phyloP scores from a whole-genome alignment of 2,797 vertebrate genomes.

The Phyllotis vaccarum region DNA sequence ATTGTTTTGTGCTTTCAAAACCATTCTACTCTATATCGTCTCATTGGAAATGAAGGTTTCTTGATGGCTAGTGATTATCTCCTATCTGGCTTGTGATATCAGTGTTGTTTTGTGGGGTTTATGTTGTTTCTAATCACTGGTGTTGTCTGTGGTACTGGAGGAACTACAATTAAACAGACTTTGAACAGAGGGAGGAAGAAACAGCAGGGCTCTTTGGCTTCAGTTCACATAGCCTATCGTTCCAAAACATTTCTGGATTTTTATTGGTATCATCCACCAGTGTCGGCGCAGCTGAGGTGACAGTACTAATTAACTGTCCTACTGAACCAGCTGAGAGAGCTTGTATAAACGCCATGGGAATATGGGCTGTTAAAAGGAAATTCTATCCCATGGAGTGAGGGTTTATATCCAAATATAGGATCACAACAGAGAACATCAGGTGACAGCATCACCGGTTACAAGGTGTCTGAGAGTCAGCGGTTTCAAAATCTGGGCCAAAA shows the following conservation, averaged over 20 bases:
- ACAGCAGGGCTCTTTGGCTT: conserved; percentile 67
- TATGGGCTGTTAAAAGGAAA: conserved; percentile 67
- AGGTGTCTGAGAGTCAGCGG: conserved; percentile 20
- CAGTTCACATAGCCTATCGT: conserved; percentile 64
- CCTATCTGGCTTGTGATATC: conserved; percentile 63
- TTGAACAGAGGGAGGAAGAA: conserved; percentile 70
- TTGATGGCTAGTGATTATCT: conserved; percentile 71
- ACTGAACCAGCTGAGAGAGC: conserved; percentile 75
- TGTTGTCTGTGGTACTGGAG: conserved; percentile 74
- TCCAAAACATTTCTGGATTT: conserved; percentile 76
- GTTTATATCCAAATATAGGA: conserved; percentile 60
- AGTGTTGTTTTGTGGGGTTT: neutral
- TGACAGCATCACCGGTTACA: conserved; percentile 52
- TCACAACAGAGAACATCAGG: conserved; percentile 49
- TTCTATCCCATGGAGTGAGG: conserved; percentile 31
- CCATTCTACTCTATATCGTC: conserved; percentile 56
- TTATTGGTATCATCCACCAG: conserved; percentile 56
- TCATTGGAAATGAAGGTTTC: conserved; percentile 74
- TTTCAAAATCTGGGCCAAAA: neutral
- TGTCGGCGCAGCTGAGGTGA: conserved; percentile 75
- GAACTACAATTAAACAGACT: conserved; percentile 75
- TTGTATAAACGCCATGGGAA: conserved; percentile 66
- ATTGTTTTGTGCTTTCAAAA: conserved; percentile 69
- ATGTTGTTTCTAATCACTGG: conserved; percentile 60
- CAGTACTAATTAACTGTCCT: conserved; percentile 77